Percentiles rank a stretch among this genome's conserved stretches.
Evolutionary conservation across 1,140 invertebrate species (phyloP).

Genomic region (Drosophila novamexicana): DNA sequence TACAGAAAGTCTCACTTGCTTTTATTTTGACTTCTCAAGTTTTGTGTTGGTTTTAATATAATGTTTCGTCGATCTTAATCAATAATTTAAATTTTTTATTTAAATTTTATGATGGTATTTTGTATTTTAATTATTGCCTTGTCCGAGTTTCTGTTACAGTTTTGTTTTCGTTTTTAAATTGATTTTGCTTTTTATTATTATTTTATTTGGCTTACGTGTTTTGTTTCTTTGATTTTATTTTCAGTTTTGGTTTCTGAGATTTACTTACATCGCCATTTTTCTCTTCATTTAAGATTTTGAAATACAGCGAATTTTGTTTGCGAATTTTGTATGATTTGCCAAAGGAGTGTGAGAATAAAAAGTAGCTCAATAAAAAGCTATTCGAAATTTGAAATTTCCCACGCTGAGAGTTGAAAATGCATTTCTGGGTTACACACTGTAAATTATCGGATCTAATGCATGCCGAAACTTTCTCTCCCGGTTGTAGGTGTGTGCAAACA

Average conservation of each 20-base stretch:
- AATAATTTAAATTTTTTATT: conserved; percentile 82
- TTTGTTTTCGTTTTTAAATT: conserved; percentile 45
- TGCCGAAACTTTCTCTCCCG: conserved; percentile 45
- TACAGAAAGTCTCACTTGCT: conserved; percentile 28
- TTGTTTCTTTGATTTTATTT: conserved; percentile 71
- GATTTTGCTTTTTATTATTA: conserved; percentile 36
- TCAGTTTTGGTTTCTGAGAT: conserved; percentile 31
- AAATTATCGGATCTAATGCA: conserved; percentile 29
- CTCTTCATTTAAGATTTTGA: too few relatives aligned
- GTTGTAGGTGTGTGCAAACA: conserved; percentile 79
- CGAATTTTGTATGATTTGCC: conserved; percentile 22
- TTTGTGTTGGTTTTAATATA: conserved; percentile 66
- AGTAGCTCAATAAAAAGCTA: not conserved
- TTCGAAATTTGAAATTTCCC: conserved; percentile 16
- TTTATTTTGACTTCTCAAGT: conserved; percentile 68
- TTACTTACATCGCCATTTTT: not conserved
- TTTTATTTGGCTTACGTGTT: conserved; percentile 50
- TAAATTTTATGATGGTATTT: conserved; percentile 72
- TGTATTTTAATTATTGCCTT: conserved; percentile 25
- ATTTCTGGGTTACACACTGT: conserved; percentile 43
- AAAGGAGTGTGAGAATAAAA: conserved; percentile 33
- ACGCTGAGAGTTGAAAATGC: conserved; percentile 23
- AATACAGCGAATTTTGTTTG: too few relatives aligned
- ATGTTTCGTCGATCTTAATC: conserved; percentile 77
- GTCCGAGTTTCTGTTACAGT: conserved; percentile 26